These are phyloP conservation scores for Pangasius mekongensis DNA, from an alignment of 2,797 vertebrate genomes.

Conservation along the genomic window DNA sequence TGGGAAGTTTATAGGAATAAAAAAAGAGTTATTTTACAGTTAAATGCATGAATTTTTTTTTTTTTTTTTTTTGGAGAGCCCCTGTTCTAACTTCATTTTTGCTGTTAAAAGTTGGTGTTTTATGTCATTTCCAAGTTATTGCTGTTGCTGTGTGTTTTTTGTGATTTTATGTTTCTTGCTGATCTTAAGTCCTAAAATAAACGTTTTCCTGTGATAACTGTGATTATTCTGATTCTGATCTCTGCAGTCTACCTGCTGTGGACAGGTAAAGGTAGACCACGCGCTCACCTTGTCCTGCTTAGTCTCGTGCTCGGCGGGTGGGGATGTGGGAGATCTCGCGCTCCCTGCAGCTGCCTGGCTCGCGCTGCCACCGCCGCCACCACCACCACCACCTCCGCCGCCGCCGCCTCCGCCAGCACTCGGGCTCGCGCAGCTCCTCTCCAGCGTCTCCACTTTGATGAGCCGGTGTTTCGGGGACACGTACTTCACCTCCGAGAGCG, in stretches of 20 bases:
- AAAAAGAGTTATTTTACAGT: neutral
- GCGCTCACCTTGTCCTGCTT: slow-evolving; percentile 81
- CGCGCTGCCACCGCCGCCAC: neutral
- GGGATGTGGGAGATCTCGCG: slow-evolving; percentile 77
- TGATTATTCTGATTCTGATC: neutral
- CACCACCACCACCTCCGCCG: slow-evolving; percentile 55
- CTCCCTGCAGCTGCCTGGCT: slow-evolving; percentile 46
- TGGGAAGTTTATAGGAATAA: neutral
- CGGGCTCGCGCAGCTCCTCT: slow-evolving; percentile 77
- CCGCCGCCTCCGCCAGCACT: slow-evolving; percentile 64
- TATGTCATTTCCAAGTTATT: neutral
- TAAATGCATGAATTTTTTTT: neutral
- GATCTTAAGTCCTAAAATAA: neutral
- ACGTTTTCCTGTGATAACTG: neutral
- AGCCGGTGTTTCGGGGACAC: slow-evolving; percentile 89
- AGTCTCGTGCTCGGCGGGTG: slow-evolving; percentile 74
- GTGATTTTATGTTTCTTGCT: neutral
- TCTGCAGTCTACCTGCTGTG: neutral
- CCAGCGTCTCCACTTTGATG: slow-evolving; percentile 86
- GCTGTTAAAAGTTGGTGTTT: neutral
- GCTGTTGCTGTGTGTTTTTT: neutral
- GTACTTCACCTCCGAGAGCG: slow-evolving; percentile 79
- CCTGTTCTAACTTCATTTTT: neutral
- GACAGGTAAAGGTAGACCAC: neutral
- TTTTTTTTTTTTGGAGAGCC: neutral